Base-by-base conservation (phyloP, 2,113 vertebrate species). In the Myotis yumanensis region DNA sequence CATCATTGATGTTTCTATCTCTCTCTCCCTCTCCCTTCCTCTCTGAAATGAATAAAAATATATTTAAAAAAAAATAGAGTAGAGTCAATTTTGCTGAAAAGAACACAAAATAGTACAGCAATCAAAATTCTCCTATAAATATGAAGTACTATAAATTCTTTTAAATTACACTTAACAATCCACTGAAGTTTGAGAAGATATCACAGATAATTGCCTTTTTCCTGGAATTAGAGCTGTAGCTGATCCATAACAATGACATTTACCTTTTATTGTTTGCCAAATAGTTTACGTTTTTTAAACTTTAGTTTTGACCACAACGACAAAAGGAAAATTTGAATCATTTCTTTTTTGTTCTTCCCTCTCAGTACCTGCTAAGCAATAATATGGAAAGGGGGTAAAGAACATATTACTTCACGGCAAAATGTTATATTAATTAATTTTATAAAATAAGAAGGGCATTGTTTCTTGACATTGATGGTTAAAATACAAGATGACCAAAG, bases 181-280 rank as follows among this genome's bases (percentile, higher is more conserved):
- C 83, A 93, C 46, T 71, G 80, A 96, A 51, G 1, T 90, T 91
- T 0, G 17, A 37, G 35, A 96, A 95, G 95, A 68, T 69, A 32
- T 22, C 94, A 52, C 23, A 90, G 97, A 95, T 96, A 87, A 95
- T 46, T 88, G 90, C 28, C 52, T 80, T 87, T 90, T 97, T 92
- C 95, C 96, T 95, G 90, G 96, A 97, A 97, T 95, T 75, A 92
- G 93, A 89, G 46, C 93, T 66, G 6, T 82, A 96, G 86, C 79
- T 77, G 89, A 97, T 96, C 95, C 75, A 59, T 88, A 97, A 97
- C 85, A 86, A 89, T 95, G 77, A 90, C 96, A 86, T 94, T 73
- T 91, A 97, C 73, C 59, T 95, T 82, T 35, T 40, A 89, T 91
- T 96, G 93, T 96, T 96, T 96, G 96, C 91, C 92, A 96, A 97